These are phyloP conservation scores for Polyodon spathula DNA, from an alignment of 2,113 vertebrate genomes.

Conservation along the genomic window DNA sequence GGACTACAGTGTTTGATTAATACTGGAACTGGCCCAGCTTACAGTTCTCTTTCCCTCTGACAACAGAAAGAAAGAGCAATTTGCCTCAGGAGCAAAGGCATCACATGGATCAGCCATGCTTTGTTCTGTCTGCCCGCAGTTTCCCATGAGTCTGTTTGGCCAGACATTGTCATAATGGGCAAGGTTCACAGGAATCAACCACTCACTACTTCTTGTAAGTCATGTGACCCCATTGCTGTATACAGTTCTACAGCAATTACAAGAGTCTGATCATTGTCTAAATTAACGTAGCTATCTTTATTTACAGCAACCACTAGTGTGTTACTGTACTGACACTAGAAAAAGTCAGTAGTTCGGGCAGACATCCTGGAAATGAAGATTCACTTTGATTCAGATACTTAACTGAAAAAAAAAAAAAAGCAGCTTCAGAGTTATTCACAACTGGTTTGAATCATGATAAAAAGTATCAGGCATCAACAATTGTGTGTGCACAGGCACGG, in stretches of 20 bases:
- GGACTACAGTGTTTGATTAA: slow-evolving; percentile 43
- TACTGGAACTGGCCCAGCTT: slow-evolving; percentile 42
- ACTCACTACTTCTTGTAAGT: slow-evolving; percentile 15
- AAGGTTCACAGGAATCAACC: slow-evolving; percentile 19
- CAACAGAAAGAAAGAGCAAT: slow-evolving; percentile 12
- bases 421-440: too few relatives aligned
- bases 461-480: too few relatives aligned
- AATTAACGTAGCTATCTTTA: neutral
- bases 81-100: slow-evolving; percentile 23
- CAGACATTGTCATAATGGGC: slow-evolving; percentile 24
- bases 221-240: slow-evolving; percentile 21
- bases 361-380: too few relatives aligned
- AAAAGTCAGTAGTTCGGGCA: too few relatives aligned
- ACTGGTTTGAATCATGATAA: too few relatives aligned
- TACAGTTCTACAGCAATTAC: slow-evolving; percentile 12
- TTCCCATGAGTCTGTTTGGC: slow-evolving; percentile 25
- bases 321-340: too few relatives aligned
- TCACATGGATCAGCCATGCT: slow-evolving; percentile 23
- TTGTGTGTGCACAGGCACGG: too few relatives aligned
- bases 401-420: too few relatives aligned
- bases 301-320: neutral
- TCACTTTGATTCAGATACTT: too few relatives aligned
- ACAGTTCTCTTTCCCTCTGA: slow-evolving; percentile 34
- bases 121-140: slow-evolving; percentile 21
- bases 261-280: slow-evolving; percentile 5